A percentile compares a stretch with the other conserved stretches of the same genome.
phyloP scores from a whole-genome alignment of 2,113 vertebrate genomes.

The Gyps fulvus region DNA sequence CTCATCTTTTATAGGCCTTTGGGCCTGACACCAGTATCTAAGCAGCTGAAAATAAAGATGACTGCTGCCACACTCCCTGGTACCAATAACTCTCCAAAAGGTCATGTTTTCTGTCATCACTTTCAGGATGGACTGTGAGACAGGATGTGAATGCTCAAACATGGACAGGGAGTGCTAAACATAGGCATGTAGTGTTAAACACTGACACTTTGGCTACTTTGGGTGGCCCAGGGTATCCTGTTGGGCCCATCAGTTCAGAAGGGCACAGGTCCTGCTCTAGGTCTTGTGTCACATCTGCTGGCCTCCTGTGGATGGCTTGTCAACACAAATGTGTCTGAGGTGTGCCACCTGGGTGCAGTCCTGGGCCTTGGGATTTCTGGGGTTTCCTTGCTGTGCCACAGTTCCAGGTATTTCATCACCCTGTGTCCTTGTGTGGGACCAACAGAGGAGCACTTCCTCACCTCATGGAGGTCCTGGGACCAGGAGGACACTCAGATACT shows the following conservation, averaged over 20 bases:
- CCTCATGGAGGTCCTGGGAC: background rate
- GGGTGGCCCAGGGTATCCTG: background rate
- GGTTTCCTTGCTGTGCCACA: background rate
- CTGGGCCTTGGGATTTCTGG: background rate
- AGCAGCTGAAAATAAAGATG: background rate
- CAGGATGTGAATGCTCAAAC: background rate
- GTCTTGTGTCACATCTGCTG: background rate
- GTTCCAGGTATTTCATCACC: background rate
- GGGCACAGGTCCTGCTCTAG: background rate
- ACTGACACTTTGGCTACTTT: background rate
- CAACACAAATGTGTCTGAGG: background rate
- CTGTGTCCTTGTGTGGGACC: background rate
- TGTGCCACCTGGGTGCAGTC: background rate
- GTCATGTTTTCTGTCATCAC: background rate
- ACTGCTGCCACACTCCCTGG: background rate
- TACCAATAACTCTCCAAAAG: background rate
- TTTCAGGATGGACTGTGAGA: background rate
- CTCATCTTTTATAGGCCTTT: background rate
- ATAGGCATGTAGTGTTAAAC: background rate
- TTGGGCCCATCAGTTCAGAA: background rate
- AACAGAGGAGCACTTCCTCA: background rate
- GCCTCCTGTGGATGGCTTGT: background rate
- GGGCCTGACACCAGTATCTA: background rate
- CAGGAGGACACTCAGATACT: background rate
- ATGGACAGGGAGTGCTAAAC: background rate